phyloP scores from a whole-genome alignment of 2,113 vertebrate species.

The Glaucidium brasilianum region DNA sequence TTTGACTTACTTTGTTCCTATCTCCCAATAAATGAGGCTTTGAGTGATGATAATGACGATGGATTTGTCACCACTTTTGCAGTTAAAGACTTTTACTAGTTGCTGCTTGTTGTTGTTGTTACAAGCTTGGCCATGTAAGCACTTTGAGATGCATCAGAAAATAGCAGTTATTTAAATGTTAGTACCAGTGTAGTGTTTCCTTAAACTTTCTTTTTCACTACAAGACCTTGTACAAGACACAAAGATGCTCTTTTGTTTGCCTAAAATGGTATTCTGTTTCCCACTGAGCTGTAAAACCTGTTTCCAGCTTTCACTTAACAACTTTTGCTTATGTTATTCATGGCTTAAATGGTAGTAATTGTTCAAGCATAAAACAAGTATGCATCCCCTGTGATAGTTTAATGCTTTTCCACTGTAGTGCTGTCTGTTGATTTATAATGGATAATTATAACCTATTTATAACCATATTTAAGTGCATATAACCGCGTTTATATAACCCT shows the following conservation, averaged over 20 bases:
- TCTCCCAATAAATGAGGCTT: not conserved
- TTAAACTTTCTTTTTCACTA: not conserved
- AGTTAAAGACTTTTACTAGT: not conserved
- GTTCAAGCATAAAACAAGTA: not conserved
- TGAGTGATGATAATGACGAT: not conserved
- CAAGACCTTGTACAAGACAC: not conserved
- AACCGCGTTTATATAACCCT: not conserved
- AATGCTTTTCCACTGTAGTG: not conserved
- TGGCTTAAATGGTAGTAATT: not conserved
- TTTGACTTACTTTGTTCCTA: not conserved
- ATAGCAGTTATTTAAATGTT: not conserved
- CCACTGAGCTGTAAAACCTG: not conserved
- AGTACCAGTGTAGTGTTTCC: not conserved
- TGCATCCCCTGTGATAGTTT: not conserved
- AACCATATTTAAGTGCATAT: not conserved
- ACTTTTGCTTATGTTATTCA: not conserved
- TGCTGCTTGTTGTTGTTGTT: not conserved
- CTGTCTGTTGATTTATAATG: not conserved
- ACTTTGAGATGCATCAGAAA: not conserved
- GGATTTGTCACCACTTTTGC: not conserved
- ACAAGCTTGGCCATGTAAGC: not conserved
- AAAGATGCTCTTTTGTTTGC: not conserved
- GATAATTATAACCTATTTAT: not conserved
- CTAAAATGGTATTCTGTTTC: not conserved
- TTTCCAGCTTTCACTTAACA: not conserved